Conservation (phyloP, 2,113 vertebrate species). For the Phrynosoma blainvillii region DNA sequence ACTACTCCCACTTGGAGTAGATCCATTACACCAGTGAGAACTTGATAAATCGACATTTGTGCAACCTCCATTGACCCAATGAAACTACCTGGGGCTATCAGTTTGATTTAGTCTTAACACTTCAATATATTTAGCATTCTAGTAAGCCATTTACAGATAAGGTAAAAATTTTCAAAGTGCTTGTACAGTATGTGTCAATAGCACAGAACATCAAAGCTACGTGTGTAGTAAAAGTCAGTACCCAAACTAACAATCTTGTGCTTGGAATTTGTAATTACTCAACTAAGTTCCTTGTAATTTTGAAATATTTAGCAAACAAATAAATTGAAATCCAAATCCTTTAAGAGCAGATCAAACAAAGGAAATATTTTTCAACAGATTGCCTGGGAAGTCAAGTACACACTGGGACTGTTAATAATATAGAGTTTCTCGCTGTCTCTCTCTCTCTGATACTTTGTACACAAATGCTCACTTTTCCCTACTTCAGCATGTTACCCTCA, state of each 20-base stretch:
- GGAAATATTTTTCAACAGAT: constrained; percentile 6
- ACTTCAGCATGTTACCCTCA: not conserved
- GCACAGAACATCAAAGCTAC: too few species aligned
- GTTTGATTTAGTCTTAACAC: not conserved
- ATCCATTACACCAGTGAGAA: too few species aligned
- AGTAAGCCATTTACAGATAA: not conserved
- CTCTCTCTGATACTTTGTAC: constrained; percentile 28
- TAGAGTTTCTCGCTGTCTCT: constrained; percentile 9
- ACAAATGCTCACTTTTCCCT: constrained; percentile 7
- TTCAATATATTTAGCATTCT: not conserved
- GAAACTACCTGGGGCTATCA: too few species aligned
- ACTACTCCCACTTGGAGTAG: too few species aligned
- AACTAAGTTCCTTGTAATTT: constrained; percentile 32
- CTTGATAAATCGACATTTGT: too few species aligned
- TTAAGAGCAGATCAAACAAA: constrained; percentile 38
- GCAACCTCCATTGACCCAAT: too few species aligned
- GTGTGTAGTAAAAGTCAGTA: not conserved
- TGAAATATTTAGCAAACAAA: constrained; percentile 18
- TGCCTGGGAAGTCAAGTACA: not conserved
- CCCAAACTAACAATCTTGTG: not conserved
- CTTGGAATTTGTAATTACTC: constrained; percentile 30
- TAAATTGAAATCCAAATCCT: constrained; percentile 31
- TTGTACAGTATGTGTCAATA: not conserved
- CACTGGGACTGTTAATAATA: constrained; percentile 27
- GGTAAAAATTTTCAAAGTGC: not conserved